Base-by-base conservation (phyloP, 2,888 invertebrate species). In the Myopa testacea region DNA sequence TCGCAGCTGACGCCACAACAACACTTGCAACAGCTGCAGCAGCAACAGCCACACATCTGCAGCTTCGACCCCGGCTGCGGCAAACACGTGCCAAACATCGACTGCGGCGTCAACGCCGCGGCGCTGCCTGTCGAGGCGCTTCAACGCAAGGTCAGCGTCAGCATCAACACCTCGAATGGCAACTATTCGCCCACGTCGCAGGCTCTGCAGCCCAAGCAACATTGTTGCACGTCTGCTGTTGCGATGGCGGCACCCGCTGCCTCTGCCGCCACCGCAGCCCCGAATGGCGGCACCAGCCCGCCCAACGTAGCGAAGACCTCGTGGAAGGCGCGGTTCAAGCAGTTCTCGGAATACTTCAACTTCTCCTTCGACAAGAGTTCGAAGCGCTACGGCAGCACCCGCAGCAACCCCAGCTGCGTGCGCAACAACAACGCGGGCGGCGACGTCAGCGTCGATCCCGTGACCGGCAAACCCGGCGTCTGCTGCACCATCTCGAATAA, bases 341-440 rank as follows among this genome's bases (percentile, higher is more conserved):
- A 90, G 77, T 87, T 90, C 79, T 90, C 89, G 4, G 89, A 89
- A 80, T 88, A 89, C 78, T 88, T 90, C 67, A 86, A 87, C 82
- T 89, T 90, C 79, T 87, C 87, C 78, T 89, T 90, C 79, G 89
- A 90, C 80, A 89, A 89, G 80, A 84, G 84, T 76, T 84, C 87
- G 78, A 89, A 89, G 75, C 89, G 90, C 60, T 87, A 85, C 52
- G 85, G 85, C 82, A 87, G 87, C 80, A 86, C 88, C 8, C 89
- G 88, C 78, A 88, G 88, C 81, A 87, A 85, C 78, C 87, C 88
- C 34, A 88, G 87, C 77, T 84, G 87, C 34, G 81, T 85, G 62
- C 84, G 86, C 63, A 86, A 88, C 78, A 88, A 85, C 75, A 87
- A 87, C 81, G 82, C 83, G 19, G 81, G 82, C 63, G 79, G 79